phyloP scores from a whole-genome alignment of 2,888 invertebrate species.

The Erebia ligea region DNA sequence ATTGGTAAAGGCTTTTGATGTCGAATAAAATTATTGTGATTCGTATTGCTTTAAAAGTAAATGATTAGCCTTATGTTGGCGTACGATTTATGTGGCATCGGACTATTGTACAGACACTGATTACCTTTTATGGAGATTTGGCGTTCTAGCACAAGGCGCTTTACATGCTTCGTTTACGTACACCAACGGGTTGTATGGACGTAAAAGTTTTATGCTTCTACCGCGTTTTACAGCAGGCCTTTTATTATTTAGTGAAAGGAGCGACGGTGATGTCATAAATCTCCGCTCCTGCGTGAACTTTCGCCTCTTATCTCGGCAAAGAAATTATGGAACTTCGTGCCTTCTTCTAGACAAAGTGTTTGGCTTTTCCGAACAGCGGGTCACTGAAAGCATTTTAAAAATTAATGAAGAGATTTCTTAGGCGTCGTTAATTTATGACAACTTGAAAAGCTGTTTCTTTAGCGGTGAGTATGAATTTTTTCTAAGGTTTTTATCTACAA shows the following conservation, averaged over 20 bases:
- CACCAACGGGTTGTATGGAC: constrained; percentile 79
- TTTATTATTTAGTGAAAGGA: constrained; percentile 84
- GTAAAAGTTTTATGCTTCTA: constrained; percentile 80
- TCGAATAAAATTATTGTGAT: neutral
- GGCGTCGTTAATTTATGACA: constrained; percentile 31
- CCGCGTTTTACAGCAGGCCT: constrained; percentile 81
- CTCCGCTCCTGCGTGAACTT: constrained; percentile 82
- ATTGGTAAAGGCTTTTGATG: neutral
- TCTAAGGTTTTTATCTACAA: neutral
- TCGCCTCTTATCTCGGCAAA: constrained; percentile 82
- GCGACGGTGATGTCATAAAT: constrained; percentile 82
- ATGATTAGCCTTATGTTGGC: constrained; percentile 52
- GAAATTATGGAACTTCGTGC: constrained; percentile 82
- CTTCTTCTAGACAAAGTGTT: constrained; percentile 81
- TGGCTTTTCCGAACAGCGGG: constrained; percentile 75
- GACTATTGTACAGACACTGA: constrained; percentile 75
- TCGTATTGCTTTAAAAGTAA: constrained; percentile 29
- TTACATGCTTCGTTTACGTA: constrained; percentile 67
- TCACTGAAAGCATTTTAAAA: constrained; percentile 75
- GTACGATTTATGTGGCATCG: constrained; percentile 67
- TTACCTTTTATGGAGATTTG: constrained; percentile 79
- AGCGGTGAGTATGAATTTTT: constrained; percentile 13
- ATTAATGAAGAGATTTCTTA: constrained; percentile 58
- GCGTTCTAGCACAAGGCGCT: constrained; percentile 67
- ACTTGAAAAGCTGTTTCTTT: constrained; percentile 14